Conservation (phyloP, 2,113 vertebrate species). For the Hystrix brachyura region DNA sequence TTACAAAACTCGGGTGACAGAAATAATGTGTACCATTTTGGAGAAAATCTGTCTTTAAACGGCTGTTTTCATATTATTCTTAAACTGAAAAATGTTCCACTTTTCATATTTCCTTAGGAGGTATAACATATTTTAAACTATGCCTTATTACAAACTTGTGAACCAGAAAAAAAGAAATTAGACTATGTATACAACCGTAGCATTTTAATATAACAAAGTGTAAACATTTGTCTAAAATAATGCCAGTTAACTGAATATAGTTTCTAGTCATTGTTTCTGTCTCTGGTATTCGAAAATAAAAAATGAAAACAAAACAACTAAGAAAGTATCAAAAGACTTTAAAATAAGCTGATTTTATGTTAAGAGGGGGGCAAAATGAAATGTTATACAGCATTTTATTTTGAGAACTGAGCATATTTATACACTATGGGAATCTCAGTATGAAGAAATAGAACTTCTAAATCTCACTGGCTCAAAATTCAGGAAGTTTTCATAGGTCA, state of each 20-base stretch:
- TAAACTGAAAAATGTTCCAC: neutral
- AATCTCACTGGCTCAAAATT: neutral
- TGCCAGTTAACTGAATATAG: neutral
- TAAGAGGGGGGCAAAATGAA: neutral
- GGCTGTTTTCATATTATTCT: constrained; percentile 28
- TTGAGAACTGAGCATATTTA: neutral
- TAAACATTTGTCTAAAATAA: constrained; percentile 24
- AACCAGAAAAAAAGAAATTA: constrained; percentile 49
- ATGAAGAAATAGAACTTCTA: neutral
- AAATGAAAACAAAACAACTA: neutral
- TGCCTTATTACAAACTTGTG: constrained; percentile 54
- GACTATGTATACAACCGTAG: neutral
- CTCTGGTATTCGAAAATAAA: neutral
- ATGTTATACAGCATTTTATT: neutral
- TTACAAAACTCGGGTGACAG: neutral
- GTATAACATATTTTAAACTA: neutral
- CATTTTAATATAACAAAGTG: constrained; percentile 41
- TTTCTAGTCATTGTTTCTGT: neutral
- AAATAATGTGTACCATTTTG: neutral
- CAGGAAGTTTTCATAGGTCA: neutral
- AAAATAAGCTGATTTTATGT: constrained; percentile 36
- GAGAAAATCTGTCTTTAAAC: neutral
- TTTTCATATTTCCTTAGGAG: constrained; percentile 60
- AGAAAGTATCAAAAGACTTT: neutral
- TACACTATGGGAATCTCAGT: neutral